A percentile compares a stretch with the other conserved stretches of the same genome.
These are phyloP conservation scores for Trichechus manatus DNA, from an alignment of 2,113 vertebrate species.

Conservation along the genomic window DNA sequence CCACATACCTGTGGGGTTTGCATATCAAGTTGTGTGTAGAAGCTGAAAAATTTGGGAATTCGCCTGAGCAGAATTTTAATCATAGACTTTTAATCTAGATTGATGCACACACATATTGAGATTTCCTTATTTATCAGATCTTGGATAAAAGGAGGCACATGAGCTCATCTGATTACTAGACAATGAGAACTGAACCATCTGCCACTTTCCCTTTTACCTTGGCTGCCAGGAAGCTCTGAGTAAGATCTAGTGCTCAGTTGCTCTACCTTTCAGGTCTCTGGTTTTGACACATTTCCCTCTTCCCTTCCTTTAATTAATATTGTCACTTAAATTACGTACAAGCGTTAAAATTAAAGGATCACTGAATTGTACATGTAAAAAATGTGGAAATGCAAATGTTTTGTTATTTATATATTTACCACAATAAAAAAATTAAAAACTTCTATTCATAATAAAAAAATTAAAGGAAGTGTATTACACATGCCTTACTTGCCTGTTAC, in stretches of 20 bases:
- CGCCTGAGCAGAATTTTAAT: not conserved
- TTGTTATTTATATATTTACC: no score
- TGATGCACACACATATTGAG: no score
- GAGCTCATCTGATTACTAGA: not conserved
- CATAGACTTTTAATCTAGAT: not conserved
- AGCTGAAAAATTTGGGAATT: not conserved
- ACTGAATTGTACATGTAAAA: no score
- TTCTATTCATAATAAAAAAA: not conserved
- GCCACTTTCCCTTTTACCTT: not conserved
- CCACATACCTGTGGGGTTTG: not conserved
- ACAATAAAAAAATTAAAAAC: no score
- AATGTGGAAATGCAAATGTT: no score
- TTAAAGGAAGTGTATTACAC: not conserved
- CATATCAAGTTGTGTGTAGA: not conserved
- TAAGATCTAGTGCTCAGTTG: not conserved
- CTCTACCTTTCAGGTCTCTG: not conserved
- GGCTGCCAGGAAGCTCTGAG: not conserved
- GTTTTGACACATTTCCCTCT: not conserved
- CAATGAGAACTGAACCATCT: not conserved
- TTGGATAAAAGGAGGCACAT: not conserved
- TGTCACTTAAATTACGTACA: not conserved
- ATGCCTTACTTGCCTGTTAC: not conserved
- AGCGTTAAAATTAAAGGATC: not conserved
- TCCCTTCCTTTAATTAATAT: constrained; percentile 5
- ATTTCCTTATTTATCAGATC: not conserved